phyloP scores from a whole-genome alignment of 1,140 invertebrate species.

The Oscheius sp. region DNA sequence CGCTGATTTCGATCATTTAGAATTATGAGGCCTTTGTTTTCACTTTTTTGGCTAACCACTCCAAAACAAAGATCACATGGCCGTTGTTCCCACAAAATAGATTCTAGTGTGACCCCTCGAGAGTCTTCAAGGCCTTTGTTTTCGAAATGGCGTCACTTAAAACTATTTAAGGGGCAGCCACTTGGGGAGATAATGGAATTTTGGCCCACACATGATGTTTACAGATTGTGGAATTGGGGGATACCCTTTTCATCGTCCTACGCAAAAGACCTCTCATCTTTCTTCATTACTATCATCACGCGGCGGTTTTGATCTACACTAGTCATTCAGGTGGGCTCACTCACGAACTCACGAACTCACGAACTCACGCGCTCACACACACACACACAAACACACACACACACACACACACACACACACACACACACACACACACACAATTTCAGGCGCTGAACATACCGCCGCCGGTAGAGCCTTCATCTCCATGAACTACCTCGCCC shows the following conservation, averaged over 20 bases:
- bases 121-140: too few species aligned
- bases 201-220: too few species aligned
- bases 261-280: conserved; percentile 59
- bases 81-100: too few species aligned
- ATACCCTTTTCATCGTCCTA: conserved; percentile 60
- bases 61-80: neutral
- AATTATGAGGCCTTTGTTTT: too few species aligned
- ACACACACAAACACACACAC: too few species aligned
- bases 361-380: conserved; percentile 50
- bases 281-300: conserved; percentile 67
- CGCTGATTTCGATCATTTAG: neutral
- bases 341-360: neutral
- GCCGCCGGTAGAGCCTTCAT: conserved; percentile 94
- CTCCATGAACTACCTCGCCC: conserved; percentile 92
- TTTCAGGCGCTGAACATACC: conserved; percentile 75
- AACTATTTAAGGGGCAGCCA: too few species aligned
- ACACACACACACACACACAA: neutral
- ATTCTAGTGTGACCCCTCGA: too few species aligned
- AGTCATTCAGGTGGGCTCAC: conserved; percentile 82
- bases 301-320: conserved; percentile 79
- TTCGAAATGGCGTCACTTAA: too few species aligned
- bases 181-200: too few species aligned
- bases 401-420: too few species aligned
- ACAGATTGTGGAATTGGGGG: conserved; percentile 59
- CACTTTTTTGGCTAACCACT: neutral